A percentile compares a stretch with the other conserved stretches of the same genome.
Conservation (phyloP, 2,888 invertebrate species). For the Xanthostigma xanthostigma region DNA sequence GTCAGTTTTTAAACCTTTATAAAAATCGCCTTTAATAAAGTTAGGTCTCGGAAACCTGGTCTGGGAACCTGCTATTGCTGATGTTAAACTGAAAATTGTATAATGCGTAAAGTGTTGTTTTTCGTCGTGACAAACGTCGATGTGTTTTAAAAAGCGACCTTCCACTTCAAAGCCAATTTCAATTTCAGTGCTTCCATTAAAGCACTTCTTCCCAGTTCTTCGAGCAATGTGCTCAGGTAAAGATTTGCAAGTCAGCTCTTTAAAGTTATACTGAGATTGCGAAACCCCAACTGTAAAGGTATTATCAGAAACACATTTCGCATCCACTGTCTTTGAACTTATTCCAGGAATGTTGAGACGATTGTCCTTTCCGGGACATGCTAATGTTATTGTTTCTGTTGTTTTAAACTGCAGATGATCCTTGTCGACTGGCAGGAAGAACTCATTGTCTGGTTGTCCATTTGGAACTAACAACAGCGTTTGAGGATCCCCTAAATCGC, state of each 20-base stretch:
- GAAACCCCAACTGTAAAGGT: conserved; percentile 13
- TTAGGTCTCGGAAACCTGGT: conserved; percentile 31
- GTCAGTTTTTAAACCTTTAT: conserved; percentile 23
- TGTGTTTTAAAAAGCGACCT: conserved; percentile 30
- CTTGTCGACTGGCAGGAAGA: conserved; percentile 13
- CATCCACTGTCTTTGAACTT: conserved; percentile 2
- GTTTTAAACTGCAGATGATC: conserved; percentile 11
- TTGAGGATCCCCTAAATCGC: conserved; percentile 39
- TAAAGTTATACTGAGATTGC: conserved; percentile 20
- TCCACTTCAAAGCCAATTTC: conserved; percentile 36
- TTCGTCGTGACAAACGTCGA: conserved; percentile 39
- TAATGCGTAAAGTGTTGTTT: conserved; percentile 34
- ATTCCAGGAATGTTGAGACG: too few species aligned
- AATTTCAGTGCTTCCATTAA: conserved; percentile 28
- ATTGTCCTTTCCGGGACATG: conserved; percentile 13
- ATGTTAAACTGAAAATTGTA: conserved; percentile 32
- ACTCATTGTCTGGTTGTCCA: conserved; percentile 7
- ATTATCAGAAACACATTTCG: conserved; percentile 16
- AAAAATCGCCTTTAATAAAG: conserved; percentile 33
- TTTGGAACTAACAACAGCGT: conserved; percentile 37
- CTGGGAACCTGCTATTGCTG: conserved; percentile 32
- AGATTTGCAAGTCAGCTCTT: conserved; percentile 28
- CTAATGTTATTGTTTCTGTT: conserved; percentile 11
- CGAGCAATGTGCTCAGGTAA: conserved; percentile 29
- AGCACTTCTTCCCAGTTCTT: conserved; percentile 30